Conservation (phyloP, 2,113 vertebrate species). For the Rostratula benghalensis region DNA sequence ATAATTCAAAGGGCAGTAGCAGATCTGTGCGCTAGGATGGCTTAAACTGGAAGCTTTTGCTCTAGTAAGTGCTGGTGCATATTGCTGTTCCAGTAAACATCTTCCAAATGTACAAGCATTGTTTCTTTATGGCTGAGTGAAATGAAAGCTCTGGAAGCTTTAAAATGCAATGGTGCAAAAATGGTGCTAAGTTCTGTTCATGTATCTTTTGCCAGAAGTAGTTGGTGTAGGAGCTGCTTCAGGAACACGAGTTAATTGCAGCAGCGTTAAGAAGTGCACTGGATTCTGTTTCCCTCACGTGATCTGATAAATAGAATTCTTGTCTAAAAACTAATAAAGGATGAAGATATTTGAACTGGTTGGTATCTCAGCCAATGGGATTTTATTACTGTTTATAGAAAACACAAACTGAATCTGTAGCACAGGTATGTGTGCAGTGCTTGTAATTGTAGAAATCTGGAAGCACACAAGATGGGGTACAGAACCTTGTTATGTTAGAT, state of each 20-base stretch:
- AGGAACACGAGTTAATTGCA: background rate
- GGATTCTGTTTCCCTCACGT: background rate
- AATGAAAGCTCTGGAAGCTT: constrained; percentile 10
- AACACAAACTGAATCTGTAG: background rate
- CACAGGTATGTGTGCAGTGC: background rate
- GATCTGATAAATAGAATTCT: background rate
- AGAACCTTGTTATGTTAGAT: background rate
- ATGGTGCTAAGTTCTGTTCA: background rate
- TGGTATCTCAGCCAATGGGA: background rate
- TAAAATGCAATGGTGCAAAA: background rate
- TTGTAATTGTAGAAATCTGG: background rate
- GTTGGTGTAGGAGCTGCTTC: background rate
- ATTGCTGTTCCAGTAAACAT: background rate
- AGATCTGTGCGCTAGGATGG: background rate
- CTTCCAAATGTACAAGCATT: background rate
- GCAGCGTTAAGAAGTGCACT: background rate
- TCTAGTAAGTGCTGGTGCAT: background rate
- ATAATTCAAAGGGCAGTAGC: background rate
- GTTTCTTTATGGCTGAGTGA: constrained; percentile 1
- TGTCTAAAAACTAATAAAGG: background rate
- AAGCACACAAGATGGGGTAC: background rate
- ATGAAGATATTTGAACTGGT: background rate
- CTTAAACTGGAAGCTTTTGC: background rate
- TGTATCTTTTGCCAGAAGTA: background rate
- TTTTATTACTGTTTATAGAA: background rate